Evolutionary conservation across 2,888 invertebrate species (phyloP), one percentile per base, ranked within the genome.

Genomic region (Elmis aenea): DNA sequence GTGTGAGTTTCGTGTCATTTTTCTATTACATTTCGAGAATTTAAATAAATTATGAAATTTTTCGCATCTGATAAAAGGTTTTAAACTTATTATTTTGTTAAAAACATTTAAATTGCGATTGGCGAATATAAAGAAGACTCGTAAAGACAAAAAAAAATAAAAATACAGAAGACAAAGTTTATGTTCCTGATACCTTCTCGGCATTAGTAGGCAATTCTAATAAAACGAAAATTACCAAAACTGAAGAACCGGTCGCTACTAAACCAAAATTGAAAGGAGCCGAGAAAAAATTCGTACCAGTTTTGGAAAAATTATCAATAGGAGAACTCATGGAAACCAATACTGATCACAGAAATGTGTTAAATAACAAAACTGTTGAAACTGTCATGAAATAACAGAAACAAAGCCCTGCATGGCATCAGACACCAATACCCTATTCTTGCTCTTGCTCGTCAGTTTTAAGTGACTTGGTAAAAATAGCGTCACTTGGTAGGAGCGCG

Each of bases 311-410:
- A 73, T 68, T 90, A 41, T 83, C 85, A 37, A 81, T 85, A n/a
- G n/a, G n/a, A 64, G 94, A 95, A 67, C 74, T 95, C 14, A 87
- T 94, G 81, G 95, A 97, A 59, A 93, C 93, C 13, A 94, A 94
- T 64, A 94, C 94, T 8, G 96, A 93, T 70, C 88, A 90, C 59
- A 82, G 90, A 56, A 97, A n/a, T n/a, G n/a, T n/a, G n/a, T n/a
- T n/a, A n/a, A n/a, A 97, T 67, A 91, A 87, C 63, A 81, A 83
- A 55, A 81, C 89, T 34, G 85, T 97, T 61, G 97, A 97, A 59
- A 79, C 83, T 51, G 89, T 96, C 45, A 84, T 97, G 62, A 94
- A 95, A 60, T 82, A 84, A 52, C 83, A 90, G 20, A 96, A 96
- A 63, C 94, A 95, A n/a, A n/a, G n/a, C n/a, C n/a, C n/a, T n/a